A percentile compares a stretch with the other conserved stretches of the same genome.
phyloP scores from a whole-genome alignment of 2,797 vertebrate genomes.

The Gambelia wislizenii region DNA sequence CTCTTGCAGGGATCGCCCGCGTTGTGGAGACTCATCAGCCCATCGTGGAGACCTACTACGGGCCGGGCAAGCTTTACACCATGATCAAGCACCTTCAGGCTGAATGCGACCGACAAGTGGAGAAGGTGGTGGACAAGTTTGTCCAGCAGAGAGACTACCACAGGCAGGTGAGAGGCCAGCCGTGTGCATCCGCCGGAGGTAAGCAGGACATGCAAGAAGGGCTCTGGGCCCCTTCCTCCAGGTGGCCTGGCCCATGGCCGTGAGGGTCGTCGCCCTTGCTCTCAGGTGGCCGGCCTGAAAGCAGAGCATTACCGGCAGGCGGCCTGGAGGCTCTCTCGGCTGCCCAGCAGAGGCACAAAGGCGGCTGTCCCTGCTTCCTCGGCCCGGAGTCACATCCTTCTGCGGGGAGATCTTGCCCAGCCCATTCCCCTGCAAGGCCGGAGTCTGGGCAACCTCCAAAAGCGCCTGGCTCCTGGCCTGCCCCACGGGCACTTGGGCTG shows the following conservation, averaged over 20 bases:
- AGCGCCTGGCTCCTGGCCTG: no score
- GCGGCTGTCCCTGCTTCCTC: no score
- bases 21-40: slow-evolving; percentile 97
- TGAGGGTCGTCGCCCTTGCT: background rate
- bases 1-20: slow-evolving; percentile 89
- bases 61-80: slow-evolving; percentile 91
- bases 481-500: no score
- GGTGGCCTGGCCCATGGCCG: background rate
- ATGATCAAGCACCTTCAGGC: slow-evolving; percentile 94
- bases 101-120: slow-evolving; percentile 93
- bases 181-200: no score
- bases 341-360: no score
- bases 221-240: background rate
- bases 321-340: no score
- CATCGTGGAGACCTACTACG: slow-evolving; percentile 97
- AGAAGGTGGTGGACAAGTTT: slow-evolving; percentile 96
- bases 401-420: no score
- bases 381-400: no score
- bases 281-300: background rate
- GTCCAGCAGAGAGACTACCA: slow-evolving; percentile 93
- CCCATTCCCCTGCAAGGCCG: no score
- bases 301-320: no score
- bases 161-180: slow-evolving; percentile 84
- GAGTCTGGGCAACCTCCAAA: no score
- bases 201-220: no score